Percentiles rank a stretch among this genome's conserved stretches.
Conservation (phyloP, 2,797 vertebrate species). For the Anguilla pacifica region DNA sequence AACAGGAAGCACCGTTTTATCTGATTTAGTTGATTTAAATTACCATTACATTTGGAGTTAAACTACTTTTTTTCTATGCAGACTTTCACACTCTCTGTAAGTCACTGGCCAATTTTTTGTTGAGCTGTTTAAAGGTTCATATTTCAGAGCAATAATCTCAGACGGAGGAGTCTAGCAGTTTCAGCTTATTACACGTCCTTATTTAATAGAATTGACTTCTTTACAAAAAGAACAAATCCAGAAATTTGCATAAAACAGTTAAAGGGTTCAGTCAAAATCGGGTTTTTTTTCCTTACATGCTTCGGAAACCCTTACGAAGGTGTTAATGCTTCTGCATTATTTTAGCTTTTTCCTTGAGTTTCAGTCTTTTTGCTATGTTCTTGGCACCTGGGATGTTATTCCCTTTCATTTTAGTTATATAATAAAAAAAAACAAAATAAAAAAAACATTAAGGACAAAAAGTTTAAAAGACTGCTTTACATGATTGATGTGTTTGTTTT, state of each 20-base stretch:
- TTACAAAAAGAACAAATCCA: not conserved
- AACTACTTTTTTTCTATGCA: not conserved
- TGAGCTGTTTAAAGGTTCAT: not conserved
- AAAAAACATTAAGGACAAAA: too few species aligned
- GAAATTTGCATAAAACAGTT: not conserved
- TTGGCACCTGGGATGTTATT: too few species aligned
- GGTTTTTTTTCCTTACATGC: not conserved
- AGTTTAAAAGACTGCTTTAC: not conserved
- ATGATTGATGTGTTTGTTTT: not conserved
- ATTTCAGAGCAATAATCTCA: not conserved
- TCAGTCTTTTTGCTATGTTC: too few species aligned
- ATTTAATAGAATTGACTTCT: not conserved
- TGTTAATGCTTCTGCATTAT: not conserved
- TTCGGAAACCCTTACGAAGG: not conserved
- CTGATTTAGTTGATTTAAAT: slow-evolving; percentile 6
- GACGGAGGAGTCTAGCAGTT: not conserved
- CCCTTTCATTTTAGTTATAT: too few species aligned
- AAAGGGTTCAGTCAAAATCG: not conserved
- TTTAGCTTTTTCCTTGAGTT: not conserved
- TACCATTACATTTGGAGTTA: not conserved
- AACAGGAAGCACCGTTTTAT: not conserved
- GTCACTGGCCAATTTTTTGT: not conserved
- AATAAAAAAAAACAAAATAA: too few species aligned
- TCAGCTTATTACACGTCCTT: not conserved
- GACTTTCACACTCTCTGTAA: not conserved